These are phyloP conservation scores for Adineta ricciae DNA, from an alignment of 2,888 invertebrate genomes.

Conservation along the genomic window DNA sequence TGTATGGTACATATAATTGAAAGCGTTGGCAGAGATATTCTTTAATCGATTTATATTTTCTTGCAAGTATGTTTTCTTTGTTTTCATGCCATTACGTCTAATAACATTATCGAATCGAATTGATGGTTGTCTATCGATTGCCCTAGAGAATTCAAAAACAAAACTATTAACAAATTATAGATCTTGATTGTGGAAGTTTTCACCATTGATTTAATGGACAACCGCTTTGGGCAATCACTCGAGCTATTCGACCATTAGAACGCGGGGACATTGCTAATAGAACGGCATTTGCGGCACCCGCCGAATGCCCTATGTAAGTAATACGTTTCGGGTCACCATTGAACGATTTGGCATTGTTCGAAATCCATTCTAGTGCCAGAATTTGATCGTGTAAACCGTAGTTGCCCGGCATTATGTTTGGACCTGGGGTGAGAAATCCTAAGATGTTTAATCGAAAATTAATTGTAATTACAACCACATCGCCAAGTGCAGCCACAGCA, in stretches of 20 bases:
- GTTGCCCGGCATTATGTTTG: not conserved
- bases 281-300: slow-evolving; percentile 24
- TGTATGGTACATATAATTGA: slow-evolving; percentile 15
- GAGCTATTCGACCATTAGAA: slow-evolving; percentile 18
- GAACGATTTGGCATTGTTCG: slow-evolving; percentile 17
- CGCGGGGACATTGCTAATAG: slow-evolving; percentile 20
- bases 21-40: not conserved
- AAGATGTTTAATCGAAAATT: slow-evolving; percentile 30
- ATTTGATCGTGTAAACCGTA: slow-evolving; percentile 32
- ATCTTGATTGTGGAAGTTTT: not conserved
- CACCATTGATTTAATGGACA: slow-evolving; percentile 29
- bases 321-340: slow-evolving; percentile 27
- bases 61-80: not conserved
- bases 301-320: slow-evolving; percentile 28
- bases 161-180: not conserved
- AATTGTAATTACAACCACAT: slow-evolving; percentile 28
- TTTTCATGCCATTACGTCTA: not conserved
- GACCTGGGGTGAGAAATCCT: slow-evolving; percentile 25
- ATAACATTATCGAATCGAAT: not conserved
- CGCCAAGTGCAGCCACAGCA: slow-evolving; percentile 26
- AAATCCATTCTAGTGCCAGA: slow-evolving; percentile 26
- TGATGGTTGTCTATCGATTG: slow-evolving; percentile 1
- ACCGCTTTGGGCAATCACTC: slow-evolving; percentile 33
- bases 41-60: not conserved
- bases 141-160: not conserved